Conservation (phyloP, 2,113 vertebrate genomes). For the Octodon degus region DNA sequence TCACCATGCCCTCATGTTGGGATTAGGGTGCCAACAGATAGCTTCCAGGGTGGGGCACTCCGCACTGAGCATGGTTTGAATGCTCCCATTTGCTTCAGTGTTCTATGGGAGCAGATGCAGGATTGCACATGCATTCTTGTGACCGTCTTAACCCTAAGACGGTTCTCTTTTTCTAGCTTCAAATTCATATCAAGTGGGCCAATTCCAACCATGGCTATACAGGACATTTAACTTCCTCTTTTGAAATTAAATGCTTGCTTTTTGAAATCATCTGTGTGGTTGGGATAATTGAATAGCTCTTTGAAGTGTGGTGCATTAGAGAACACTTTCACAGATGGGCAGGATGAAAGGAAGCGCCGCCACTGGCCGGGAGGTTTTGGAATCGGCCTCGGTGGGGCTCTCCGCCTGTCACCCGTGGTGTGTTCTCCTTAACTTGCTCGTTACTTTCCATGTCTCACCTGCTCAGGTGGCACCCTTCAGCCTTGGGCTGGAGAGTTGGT, state of each 20-base stretch:
- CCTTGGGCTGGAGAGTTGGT: rapidly evolving
- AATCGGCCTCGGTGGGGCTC: too few species aligned
- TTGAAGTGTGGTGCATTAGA: conserved; percentile 59
- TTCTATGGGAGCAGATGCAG: background rate
- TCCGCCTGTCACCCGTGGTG: background rate
- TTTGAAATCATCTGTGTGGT: conserved; percentile 56
- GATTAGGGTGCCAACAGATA: too few species aligned
- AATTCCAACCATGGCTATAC: conserved; percentile 86
- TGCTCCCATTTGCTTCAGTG: rapidly evolving
- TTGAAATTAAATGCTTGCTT: conserved; percentile 78
- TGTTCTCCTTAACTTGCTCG: background rate
- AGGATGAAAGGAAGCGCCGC: background rate
- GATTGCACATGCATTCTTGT: background rate
- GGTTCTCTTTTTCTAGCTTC: conserved; percentile 82
- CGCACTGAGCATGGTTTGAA: background rate
- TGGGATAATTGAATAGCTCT: background rate
- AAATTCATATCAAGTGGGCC: conserved; percentile 89
- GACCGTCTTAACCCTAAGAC: background rate
- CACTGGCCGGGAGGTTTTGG: too few species aligned
- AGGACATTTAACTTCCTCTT: conserved; percentile 84
- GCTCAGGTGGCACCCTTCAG: rapidly evolving
- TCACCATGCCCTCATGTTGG: background rate
- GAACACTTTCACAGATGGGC: background rate
- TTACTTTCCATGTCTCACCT: background rate
- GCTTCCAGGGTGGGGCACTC: too few species aligned